Evolutionary conservation across 2,113 vertebrate genomes (phyloP).

Genomic region (Amphilophus citrinellus): DNA sequence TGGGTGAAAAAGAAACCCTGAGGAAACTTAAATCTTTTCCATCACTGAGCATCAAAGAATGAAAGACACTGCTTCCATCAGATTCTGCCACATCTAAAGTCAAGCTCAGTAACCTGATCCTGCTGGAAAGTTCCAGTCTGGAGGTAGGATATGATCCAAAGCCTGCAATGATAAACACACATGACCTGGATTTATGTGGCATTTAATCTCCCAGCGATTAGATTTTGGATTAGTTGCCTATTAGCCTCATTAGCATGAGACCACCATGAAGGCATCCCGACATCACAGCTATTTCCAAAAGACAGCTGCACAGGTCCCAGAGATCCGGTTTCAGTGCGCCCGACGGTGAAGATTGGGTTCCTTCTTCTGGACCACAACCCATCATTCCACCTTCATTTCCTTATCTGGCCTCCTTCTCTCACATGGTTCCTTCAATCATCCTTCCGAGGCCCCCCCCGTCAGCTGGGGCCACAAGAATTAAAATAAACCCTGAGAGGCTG

Average conservation of each 20-base stretch:
- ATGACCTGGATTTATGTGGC: background rate
- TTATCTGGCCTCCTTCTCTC: slow-evolving; percentile 68
- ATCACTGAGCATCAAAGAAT: background rate
- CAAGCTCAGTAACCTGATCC: background rate
- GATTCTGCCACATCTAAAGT: background rate
- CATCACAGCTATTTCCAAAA: slow-evolving; percentile 67
- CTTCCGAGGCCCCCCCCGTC: background rate
- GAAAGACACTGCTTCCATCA: background rate
- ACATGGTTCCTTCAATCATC: slow-evolving; percentile 66
- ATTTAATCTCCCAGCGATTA: slow-evolving; percentile 12
- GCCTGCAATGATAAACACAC: slow-evolving; percentile 6
- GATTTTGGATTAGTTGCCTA: slow-evolving; percentile 27
- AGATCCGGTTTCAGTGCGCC: slow-evolving; percentile 76
- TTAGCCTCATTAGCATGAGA: slow-evolving; percentile 41
- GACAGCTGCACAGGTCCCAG: slow-evolving; percentile 85
- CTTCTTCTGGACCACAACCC: slow-evolving; percentile 77
- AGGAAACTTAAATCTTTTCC: slow-evolving; percentile 21
- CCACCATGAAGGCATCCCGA: slow-evolving; percentile 21
- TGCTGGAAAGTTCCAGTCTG: background rate
- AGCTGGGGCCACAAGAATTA: slow-evolving; percentile 41
- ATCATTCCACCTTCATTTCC: slow-evolving; percentile 75
- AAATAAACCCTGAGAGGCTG: slow-evolving; percentile 33
- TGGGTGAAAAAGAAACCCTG: background rate
- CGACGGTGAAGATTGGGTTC: slow-evolving; percentile 74
- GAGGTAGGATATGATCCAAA: background rate